phyloP scores from a whole-genome alignment of 2,888 invertebrate species.

The Phragmatobia fuliginosa region DNA sequence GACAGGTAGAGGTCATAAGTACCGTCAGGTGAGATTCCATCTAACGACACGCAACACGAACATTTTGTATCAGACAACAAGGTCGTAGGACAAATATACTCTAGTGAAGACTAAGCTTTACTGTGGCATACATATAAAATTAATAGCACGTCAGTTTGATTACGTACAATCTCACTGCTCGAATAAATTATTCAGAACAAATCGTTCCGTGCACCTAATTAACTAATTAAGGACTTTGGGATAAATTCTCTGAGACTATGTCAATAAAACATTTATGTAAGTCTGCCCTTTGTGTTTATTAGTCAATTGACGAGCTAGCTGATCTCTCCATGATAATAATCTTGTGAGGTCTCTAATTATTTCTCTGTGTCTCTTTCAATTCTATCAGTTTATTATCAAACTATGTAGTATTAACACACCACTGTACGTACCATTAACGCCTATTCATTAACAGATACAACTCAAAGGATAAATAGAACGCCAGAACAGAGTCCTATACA shows the following conservation, averaged over 20 bases:
- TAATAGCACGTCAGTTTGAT: constrained; percentile 30
- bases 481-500: too few species aligned
- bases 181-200: constrained; percentile 47
- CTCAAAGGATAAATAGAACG: not conserved
- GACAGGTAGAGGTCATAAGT: not conserved
- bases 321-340: not conserved
- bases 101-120: not conserved
- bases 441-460: not conserved
- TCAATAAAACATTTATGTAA: constrained; percentile 35
- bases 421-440: too few species aligned
- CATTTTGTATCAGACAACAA: not conserved
- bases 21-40: too few species aligned
- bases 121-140: constrained; percentile 1
- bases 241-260: constrained; percentile 33
- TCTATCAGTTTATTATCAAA: not conserved
- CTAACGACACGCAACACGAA: not conserved
- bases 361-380: not conserved
- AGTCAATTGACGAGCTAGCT: constrained; percentile 13
- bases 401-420: not conserved
- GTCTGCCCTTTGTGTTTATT: constrained; percentile 27
- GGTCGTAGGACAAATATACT: not conserved
- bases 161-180: constrained; percentile 26
- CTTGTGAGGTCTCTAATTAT: not conserved
- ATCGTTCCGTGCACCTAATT: constrained; percentile 46
- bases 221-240: constrained; percentile 45